Conservation (phyloP, 2,888 invertebrate species). For the Lepidocyrtinus sp. region DNA sequence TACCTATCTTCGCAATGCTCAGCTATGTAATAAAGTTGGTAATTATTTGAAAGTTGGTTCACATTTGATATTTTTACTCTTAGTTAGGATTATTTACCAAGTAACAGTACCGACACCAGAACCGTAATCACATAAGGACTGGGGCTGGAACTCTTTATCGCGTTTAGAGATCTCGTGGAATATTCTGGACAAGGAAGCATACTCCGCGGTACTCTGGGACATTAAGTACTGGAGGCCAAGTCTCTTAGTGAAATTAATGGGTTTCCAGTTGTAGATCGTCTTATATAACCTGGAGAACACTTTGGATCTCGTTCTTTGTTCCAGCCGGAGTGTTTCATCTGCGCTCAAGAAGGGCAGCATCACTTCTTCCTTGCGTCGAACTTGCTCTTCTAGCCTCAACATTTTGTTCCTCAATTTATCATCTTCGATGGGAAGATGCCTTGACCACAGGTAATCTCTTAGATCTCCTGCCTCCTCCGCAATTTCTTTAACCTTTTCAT, state of each 20-base stretch:
- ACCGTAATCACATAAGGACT: slow-evolving; percentile 90
- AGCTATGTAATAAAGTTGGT: too few species aligned
- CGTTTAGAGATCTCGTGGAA: slow-evolving; percentile 81
- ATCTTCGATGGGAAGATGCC: slow-evolving; percentile 80
- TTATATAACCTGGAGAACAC: slow-evolving; percentile 77
- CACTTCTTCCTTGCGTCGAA: slow-evolving; percentile 71
- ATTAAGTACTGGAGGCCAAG: slow-evolving; percentile 82
- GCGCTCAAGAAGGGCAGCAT: slow-evolving; percentile 65
- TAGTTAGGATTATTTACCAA: slow-evolving; percentile 80
- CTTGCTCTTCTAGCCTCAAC: slow-evolving; percentile 71
- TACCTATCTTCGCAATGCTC: too few species aligned
- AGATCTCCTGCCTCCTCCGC: slow-evolving; percentile 76
- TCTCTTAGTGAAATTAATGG: slow-evolving; percentile 80
- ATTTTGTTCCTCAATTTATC: slow-evolving; percentile 74
- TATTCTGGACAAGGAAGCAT: slow-evolving; percentile 80
- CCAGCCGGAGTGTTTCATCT: slow-evolving; percentile 71
- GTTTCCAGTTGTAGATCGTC: slow-evolving; percentile 82
- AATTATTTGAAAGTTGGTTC: slow-evolving; percentile 5
- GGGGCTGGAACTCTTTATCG: slow-evolving; percentile 81
- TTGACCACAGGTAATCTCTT: slow-evolving; percentile 77
- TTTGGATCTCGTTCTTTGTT: slow-evolving; percentile 75
- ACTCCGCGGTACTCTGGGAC: slow-evolving; percentile 82
- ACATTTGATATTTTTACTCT: slow-evolving; percentile 21
- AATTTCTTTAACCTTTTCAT: slow-evolving; percentile 77
- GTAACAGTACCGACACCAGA: slow-evolving; percentile 90